phyloP scores from a whole-genome alignment of 2,113 vertebrate species.

The Neopipo cinnamomea region DNA sequence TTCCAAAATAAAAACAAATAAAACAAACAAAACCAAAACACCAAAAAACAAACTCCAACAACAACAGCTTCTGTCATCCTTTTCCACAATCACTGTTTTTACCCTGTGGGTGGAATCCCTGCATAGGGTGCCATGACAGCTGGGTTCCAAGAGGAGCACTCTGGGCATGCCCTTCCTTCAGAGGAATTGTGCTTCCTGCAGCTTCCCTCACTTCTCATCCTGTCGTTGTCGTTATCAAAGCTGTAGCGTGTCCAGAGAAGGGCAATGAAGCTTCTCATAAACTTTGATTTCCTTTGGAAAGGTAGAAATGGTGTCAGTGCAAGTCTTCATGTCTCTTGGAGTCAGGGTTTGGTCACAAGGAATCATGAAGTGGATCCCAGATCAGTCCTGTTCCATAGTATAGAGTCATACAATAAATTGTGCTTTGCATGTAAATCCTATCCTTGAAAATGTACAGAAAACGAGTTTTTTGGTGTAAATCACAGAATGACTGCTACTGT shows the following conservation, averaged over 20 bases:
- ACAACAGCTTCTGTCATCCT: background rate
- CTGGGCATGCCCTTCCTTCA: background rate
- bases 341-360: background rate
- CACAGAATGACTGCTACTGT: background rate
- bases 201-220: background rate
- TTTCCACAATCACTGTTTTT: background rate
- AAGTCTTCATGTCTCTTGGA: background rate
- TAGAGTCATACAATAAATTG: background rate
- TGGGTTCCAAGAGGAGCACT: background rate
- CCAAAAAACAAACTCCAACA: background rate
- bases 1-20: background rate
- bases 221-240: background rate
- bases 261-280: background rate
- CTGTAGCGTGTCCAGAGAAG: background rate
- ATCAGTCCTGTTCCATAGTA: background rate
- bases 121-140: fast-evolving
- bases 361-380: background rate
- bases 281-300: background rate
- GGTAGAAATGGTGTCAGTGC: background rate
- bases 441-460: background rate
- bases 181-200: background rate
- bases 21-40: too few species aligned
- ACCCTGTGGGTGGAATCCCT: background rate
- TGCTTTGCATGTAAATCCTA: background rate
- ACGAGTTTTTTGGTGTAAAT: background rate